A percentile compares a stretch with the other conserved stretches of the same genome.
Evolutionary conservation across 1,140 invertebrate genomes (phyloP).

Genomic region (Tetragonula clypearis): DNA sequence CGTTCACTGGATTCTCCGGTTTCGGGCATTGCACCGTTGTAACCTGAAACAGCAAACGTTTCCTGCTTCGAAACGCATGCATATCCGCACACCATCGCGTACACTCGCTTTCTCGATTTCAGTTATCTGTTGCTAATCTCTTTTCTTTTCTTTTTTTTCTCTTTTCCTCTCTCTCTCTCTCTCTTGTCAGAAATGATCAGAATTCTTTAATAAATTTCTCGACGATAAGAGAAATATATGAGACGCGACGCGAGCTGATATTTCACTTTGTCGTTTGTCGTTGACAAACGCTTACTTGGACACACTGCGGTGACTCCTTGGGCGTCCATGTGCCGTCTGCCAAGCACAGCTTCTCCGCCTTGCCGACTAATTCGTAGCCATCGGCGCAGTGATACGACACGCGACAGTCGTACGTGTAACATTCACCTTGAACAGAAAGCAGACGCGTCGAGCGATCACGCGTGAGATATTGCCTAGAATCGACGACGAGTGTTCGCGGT

Average conservation of each 20-base stretch:
- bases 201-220: no score
- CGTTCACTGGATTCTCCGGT: conserved; percentile 94
- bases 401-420: conserved; percentile 94
- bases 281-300: conserved; percentile 83
- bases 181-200: no score
- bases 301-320: conserved; percentile 93
- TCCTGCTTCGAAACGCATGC: neutral
- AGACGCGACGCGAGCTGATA: neutral
- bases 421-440: conserved; percentile 85
- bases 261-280: neutral
- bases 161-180: no score
- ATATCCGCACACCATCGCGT: no score
- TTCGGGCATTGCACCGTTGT: conserved; percentile 94
- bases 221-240: neutral
- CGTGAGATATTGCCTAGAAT: neutral
- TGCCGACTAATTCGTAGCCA: conserved; percentile 95
- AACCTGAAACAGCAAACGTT: conserved; percentile 79
- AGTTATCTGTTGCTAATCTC: neutral
- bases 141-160: no score
- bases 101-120: neutral
- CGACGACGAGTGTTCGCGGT: neutral
- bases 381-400: conserved; percentile 96
- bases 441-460: neutral
- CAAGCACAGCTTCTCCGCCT: conserved; percentile 91
- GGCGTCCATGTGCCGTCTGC: conserved; percentile 95